These are phyloP conservation scores for Chionis minor DNA, from an alignment of 2,113 vertebrate genomes.

Conservation along the genomic window DNA sequence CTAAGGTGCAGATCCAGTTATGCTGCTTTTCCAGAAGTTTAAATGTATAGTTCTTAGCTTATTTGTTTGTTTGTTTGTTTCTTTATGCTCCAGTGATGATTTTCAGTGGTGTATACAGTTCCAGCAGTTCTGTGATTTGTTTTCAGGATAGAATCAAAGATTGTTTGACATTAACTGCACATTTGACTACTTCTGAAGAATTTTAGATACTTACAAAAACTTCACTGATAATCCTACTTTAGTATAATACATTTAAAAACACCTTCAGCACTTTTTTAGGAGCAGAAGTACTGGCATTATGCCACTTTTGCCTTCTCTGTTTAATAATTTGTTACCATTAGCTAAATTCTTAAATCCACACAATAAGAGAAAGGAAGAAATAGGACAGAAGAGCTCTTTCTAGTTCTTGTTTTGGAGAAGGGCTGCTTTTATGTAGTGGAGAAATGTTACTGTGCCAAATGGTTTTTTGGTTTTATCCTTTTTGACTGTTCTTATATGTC, in stretches of 20 bases:
- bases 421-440: not conserved
- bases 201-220: not conserved
- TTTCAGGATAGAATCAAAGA: not conserved
- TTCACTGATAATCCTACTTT: not conserved
- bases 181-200: not conserved
- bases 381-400: not conserved
- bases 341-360: not conserved
- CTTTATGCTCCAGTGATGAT: not conserved
- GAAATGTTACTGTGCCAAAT: not conserved
- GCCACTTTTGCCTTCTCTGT: not conserved
- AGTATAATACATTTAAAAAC: not conserved
- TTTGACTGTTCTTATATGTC: not conserved
- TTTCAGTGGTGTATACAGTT: not conserved
- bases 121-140: not conserved
- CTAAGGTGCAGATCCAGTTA: not conserved
- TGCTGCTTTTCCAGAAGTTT: not conserved
- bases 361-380: not conserved
- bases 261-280: not conserved
- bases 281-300: not conserved
- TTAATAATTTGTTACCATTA: not conserved
- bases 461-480: not conserved
- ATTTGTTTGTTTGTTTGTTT: not conserved
- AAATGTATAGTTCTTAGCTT: accelerated
- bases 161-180: not conserved
- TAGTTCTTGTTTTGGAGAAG: not conserved